Base-by-base conservation (phyloP, 2,797 vertebrate genomes). In the Macrochelys suwanniensis region DNA sequence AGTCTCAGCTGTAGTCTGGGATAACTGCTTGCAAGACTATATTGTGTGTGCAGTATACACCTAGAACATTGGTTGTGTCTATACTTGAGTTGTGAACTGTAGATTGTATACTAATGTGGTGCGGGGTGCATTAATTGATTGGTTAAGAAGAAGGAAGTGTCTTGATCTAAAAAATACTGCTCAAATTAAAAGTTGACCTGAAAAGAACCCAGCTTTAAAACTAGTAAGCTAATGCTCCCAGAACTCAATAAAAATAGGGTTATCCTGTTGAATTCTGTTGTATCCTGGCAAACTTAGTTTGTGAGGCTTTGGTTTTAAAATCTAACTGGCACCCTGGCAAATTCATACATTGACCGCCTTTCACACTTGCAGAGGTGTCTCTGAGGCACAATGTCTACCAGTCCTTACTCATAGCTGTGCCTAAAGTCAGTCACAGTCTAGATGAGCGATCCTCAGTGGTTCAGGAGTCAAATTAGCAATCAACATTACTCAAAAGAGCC, bases 341-440 rank as follows among this genome's bases (percentile, higher is more conserved):
- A 11, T 37, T 68, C 65, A 68, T 37, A 37, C 37, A 68, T 11
- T 37, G n/a, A 68, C 16, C 9, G 2, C 19, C 65, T 68, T 37
- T 21, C 37, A 68, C n/a, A 5, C 65, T 37, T 37, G 33, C 31
- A 65, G 31, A 45, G 11, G 23, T 74, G 42, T 74, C 23, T 45
- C 21, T 7, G 16, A 37, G 65, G 9, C 9, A 23, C 19, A 25
- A 25, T 15, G 1, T 1, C 25, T 12, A 57, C 85, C 11, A 1
- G 5, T 82, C 23, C 23, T 76, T 65, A 56, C 88, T 93, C 26
- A 56, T 54, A 50, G 4, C 15, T 74, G 5, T 5, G 2, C 56
- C 57, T 50, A 82, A 76, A n/a, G n/a, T 10, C 85, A n/a, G n/a
- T 10, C 85, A 77, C 51, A 87, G 21, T 1, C 0, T 56, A 54